A percentile compares a stretch with the other conserved stretches of the same genome.
These are phyloP conservation scores for Pavo muticus DNA, from an alignment of 2,113 vertebrate species.

Conservation along the genomic window DNA sequence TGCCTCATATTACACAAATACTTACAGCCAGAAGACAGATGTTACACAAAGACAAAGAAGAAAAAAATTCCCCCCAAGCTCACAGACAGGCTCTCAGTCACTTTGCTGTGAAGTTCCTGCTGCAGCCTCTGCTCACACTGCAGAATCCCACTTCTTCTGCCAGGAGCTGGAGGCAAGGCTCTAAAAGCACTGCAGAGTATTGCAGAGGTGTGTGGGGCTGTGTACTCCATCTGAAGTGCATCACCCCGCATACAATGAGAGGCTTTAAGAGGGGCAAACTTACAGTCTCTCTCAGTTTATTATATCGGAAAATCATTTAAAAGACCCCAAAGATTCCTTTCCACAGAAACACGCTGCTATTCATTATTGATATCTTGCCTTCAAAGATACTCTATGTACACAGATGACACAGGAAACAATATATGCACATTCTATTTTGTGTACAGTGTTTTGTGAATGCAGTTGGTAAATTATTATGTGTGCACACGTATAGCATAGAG, in stretches of 20 bases:
- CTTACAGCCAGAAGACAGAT: background rate
- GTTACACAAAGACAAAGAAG: background rate
- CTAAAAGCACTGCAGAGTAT: background rate
- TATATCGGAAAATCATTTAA: background rate
- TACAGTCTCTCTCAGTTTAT: background rate
- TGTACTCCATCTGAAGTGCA: accelerated
- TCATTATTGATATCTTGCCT: background rate
- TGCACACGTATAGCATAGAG: background rate
- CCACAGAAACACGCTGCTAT: background rate
- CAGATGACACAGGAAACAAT: background rate
- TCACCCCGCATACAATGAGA: background rate
- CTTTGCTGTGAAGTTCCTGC: background rate
- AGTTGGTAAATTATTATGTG: background rate
- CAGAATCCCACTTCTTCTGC: background rate
- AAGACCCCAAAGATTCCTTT: background rate
- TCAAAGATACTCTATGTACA: background rate
- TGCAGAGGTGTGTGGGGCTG: background rate
- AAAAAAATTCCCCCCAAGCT: background rate
- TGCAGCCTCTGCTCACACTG: background rate
- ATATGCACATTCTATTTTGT: background rate
- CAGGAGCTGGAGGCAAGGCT: background rate
- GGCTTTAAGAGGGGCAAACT: background rate
- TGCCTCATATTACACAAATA: background rate
- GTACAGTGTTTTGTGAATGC: background rate
- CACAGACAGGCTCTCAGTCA: background rate